These are phyloP conservation scores for Cantharis flavilabris DNA, from an alignment of 2,888 invertebrate species.

Conservation along the genomic window DNA sequence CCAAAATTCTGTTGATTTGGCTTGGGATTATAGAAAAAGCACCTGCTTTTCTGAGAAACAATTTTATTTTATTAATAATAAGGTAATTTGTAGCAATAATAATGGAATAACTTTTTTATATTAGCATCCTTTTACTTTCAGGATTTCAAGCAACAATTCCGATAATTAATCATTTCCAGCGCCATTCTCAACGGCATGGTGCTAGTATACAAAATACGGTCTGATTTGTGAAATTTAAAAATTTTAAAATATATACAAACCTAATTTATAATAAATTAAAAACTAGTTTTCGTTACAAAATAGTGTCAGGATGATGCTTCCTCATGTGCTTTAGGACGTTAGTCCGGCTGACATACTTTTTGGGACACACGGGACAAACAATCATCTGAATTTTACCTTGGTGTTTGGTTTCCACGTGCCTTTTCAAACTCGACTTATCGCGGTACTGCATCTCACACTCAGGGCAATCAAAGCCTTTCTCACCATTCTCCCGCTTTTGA, in stretches of 20 bases:
- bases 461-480: conserved; percentile 36
- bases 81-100: too few species aligned
- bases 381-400: conserved; percentile 26
- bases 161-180: too few species aligned
- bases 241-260: background rate
- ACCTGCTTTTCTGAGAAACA: too few species aligned
- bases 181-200: too few species aligned
- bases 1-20: too few species aligned
- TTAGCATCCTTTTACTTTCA: too few species aligned
- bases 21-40: too few species aligned
- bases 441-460: conserved; percentile 37
- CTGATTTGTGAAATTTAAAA: background rate
- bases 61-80: too few species aligned
- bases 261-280: background rate
- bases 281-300: background rate
- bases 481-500: conserved; percentile 34
- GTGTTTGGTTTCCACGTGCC: conserved; percentile 38
- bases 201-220: background rate
- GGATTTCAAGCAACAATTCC: too few species aligned
- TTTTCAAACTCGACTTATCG: conserved; percentile 41
- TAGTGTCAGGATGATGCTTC: conserved; percentile 25
- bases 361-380: conserved; percentile 34
- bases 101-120: too few species aligned
- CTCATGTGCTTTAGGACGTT: conserved; percentile 36
- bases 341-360: conserved; percentile 36